phyloP scores from a whole-genome alignment of 1,140 invertebrate species.

The Aplysia californica region DNA sequence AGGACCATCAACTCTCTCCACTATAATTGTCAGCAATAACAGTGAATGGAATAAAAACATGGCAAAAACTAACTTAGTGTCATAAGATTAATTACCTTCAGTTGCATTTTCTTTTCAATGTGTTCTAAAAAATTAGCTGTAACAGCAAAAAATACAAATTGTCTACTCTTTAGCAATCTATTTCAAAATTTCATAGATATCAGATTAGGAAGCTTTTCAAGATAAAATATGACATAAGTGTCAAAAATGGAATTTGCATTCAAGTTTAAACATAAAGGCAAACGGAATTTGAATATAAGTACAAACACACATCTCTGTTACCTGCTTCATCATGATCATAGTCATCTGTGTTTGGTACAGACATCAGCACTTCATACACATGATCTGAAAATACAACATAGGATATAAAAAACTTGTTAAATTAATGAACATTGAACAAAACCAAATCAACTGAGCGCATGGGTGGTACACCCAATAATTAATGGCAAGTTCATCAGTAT shows the following conservation, averaged over 20 bases:
- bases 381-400: constrained; percentile 45
- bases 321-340: constrained; percentile 37
- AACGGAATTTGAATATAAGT: neutral
- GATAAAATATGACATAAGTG: neutral
- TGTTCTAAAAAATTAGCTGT: too few species aligned
- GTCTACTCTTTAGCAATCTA: neutral
- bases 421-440: neutral
- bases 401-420: neutral
- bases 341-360: constrained; percentile 23
- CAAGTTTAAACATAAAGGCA: neutral
- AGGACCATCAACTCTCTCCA: neutral
- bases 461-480: too few species aligned
- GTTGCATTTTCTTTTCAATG: too few species aligned
- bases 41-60: neutral
- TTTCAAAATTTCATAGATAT: neutral
- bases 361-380: constrained; percentile 43
- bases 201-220: neutral
- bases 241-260: neutral
- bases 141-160: too few species aligned
- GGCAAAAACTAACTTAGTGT: too few species aligned
- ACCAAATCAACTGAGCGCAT: too few species aligned
- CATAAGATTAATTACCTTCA: too few species aligned
- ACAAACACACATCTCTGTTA: neutral
- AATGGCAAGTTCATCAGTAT: neutral
- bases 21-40: neutral